A percentile compares a stretch with the other conserved stretches of the same genome.
These are phyloP conservation scores for Neogobius melanostomus DNA, from an alignment of 2,113 vertebrate genomes.

Conservation along the genomic window DNA sequence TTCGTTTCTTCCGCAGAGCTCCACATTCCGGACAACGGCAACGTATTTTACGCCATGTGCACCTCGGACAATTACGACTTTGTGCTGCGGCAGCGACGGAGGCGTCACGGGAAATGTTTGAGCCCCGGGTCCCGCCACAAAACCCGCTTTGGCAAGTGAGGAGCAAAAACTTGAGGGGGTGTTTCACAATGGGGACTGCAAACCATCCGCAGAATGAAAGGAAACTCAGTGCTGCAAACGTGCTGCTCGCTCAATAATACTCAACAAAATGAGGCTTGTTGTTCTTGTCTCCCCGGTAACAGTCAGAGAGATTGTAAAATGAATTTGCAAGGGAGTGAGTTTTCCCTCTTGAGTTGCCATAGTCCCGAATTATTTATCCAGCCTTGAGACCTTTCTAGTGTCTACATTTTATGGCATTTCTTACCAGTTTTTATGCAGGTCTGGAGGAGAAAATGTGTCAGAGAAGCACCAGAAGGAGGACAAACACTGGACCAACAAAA, in stretches of 20 bases:
- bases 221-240: neutral
- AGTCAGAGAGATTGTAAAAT: conserved; percentile 9
- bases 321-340: neutral
- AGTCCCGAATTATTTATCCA: neutral
- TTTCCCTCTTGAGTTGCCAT: neutral
- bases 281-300: neutral
- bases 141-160: conserved; percentile 48
- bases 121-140: conserved; percentile 48
- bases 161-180: neutral
- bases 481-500: neutral
- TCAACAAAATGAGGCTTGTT: neutral
- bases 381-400: neutral
- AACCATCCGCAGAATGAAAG: neutral
- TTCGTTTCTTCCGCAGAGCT: conserved; percentile 77
- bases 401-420: neutral
- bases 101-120: conserved; percentile 37
- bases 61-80: conserved; percentile 83
- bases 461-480: neutral
- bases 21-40: conserved; percentile 85
- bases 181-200: neutral
- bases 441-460: too few relatives aligned
- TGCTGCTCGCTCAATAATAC: neutral
- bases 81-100: conserved; percentile 76
- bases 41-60: conserved; percentile 90
- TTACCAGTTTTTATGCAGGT: neutral